A percentile compares a stretch with the other conserved stretches of the same genome.
These are phyloP conservation scores for Zophobas atratus DNA, from an alignment of 1,140 invertebrate species.

Conservation along the genomic window DNA sequence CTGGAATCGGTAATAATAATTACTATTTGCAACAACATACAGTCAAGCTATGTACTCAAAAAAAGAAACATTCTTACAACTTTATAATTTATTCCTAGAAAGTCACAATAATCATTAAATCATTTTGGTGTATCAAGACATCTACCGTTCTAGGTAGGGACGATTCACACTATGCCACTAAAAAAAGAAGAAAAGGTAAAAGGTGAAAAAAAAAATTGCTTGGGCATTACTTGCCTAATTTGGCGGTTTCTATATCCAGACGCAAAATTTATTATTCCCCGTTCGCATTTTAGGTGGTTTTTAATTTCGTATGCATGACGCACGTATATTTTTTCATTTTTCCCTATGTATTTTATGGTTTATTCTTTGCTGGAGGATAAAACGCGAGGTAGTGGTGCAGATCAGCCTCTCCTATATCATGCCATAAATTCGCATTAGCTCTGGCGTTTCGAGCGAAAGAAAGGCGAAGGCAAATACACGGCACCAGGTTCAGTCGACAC, in stretches of 20 bases:
- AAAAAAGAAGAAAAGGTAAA: neutral
- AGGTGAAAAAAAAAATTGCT: conserved; percentile 5
- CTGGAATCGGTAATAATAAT: too few species aligned
- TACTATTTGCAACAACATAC: too few species aligned
- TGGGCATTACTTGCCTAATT: conserved; percentile 4
- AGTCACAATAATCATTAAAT: too few species aligned
- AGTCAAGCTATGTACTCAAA: too few species aligned
- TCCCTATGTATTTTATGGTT: conserved; percentile 37
- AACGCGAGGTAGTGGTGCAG: conserved; percentile 39
- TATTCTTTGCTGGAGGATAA: conserved; percentile 39
- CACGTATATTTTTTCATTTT: conserved; percentile 42
- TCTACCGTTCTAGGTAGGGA: too few species aligned
- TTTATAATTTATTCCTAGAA: too few species aligned
- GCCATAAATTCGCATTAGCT: conserved; percentile 46
- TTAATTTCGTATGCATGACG: conserved; percentile 42
- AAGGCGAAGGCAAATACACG: conserved; percentile 43
- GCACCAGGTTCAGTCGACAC: conserved; percentile 12
- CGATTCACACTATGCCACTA: neutral
- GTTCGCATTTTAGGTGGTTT: conserved; percentile 31
- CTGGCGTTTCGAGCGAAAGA: conserved; percentile 30
- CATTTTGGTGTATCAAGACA: too few species aligned
- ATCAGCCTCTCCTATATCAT: conserved; percentile 45
- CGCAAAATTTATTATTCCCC: conserved; percentile 31
- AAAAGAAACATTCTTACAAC: too few species aligned
- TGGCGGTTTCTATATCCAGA: conserved; percentile 13